Evolutionary conservation across 2,113 vertebrate genomes (phyloP).

Genomic region (Corythaeola cristata): DNA sequence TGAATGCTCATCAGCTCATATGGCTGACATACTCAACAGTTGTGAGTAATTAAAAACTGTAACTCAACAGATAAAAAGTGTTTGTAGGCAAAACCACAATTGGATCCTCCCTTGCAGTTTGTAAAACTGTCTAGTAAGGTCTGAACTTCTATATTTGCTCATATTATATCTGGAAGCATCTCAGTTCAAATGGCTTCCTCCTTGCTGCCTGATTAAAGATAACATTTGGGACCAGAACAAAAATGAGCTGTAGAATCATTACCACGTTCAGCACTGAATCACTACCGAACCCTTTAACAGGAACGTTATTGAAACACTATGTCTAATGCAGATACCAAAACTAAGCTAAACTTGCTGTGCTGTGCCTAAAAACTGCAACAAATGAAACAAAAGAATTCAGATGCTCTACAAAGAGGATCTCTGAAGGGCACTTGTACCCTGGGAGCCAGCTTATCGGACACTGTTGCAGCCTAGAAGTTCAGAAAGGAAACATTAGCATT

Average conservation of each 20-base stretch:
- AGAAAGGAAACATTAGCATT: not conserved
- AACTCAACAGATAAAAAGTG: not conserved
- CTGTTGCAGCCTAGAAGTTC: not conserved
- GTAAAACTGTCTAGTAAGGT: not conserved
- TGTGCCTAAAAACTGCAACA: not conserved
- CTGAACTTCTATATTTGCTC: not conserved
- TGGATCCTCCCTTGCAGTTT: not conserved
- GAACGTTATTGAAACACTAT: not conserved
- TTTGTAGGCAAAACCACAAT: slow-evolving; percentile 1
- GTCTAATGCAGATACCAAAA: not conserved
- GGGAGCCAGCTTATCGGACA: not conserved
- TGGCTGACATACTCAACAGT: not conserved
- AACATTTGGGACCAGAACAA: not conserved
- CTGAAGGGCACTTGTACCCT: not conserved
- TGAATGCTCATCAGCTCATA: not conserved
- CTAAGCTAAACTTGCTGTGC: not conserved
- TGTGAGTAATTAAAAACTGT: slow-evolving; percentile 16
- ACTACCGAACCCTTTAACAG: not conserved
- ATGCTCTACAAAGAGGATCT: not conserved
- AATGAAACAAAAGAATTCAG: not conserved
- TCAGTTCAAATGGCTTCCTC: not conserved
- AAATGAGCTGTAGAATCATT: not conserved
- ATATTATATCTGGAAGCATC: not conserved
- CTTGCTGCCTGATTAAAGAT: not conserved
- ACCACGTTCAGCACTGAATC: not conserved